Base-by-base conservation (phyloP, 2,888 invertebrate species). In the Drosophila sordidapex region DNA sequence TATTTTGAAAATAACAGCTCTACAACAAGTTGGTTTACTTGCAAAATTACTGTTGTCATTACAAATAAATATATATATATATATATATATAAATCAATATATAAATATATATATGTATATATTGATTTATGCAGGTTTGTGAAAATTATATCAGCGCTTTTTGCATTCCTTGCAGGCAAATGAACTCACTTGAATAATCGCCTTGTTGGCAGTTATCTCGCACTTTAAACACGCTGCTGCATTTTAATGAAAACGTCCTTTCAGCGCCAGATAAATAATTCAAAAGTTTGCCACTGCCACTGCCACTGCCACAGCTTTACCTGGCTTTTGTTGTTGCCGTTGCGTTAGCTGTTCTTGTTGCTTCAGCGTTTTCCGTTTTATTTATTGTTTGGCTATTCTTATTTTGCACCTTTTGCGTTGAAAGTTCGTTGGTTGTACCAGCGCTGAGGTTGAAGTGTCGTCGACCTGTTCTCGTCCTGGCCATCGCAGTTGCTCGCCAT, bases 121-220 rank as follows among this genome's bases (percentile, higher is more conserved):
- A n/a, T 40, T 25, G n/a, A 31, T 48, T 36, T 25, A 10, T 57
- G 27, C 38, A 38, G 43, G 5, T 31, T 11, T 36, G 8, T 29
- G 38, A 57, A 58, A 64, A 31, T 51, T 59, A 21, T 65, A 66
- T 46, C 56, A 62, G 43, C 64, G 60, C 69, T 78, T 85, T 85
- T 83, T 70, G 73, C 80, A 81, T 80, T 87, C 86, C 64, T 79
- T 74, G 88, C 88, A 82, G 84, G 87, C 81, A 87, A 88, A 87
- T 88, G 84, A 87, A 88, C 83, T 84, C 87, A 84, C 76, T 88
- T 87, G 89, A 87, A 88, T 88, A 84, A 89, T 87, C 89, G 87
- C 73, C 84, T 81, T 86, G 84, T 79, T 79, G 87, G 85, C 89
- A 88, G 84, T 87, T 87, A 87, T 87, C 87, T 84, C 76, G 79